These are phyloP conservation scores for Tragelaphus oryx DNA, from an alignment of 2,797 vertebrate genomes.

Conservation along the genomic window DNA sequence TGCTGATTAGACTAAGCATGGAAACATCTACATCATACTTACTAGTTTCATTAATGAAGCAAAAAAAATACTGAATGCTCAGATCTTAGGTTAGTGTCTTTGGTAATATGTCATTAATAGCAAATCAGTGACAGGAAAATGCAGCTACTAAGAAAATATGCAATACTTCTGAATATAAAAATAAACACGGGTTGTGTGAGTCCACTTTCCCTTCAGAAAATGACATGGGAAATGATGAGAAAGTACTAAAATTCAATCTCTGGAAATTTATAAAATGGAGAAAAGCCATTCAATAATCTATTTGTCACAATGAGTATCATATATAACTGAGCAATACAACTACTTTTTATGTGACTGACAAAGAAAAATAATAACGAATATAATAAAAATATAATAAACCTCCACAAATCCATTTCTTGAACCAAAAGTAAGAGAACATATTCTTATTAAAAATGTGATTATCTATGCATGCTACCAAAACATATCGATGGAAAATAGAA, in stretches of 20 bases:
- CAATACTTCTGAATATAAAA: slow-evolving; percentile 1
- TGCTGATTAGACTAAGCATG: slow-evolving; percentile 27
- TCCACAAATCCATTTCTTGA: slow-evolving; percentile 13
- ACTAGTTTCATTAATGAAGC: slow-evolving; percentile 29
- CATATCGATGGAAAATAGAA: slow-evolving; percentile 3
- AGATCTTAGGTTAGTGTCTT: slow-evolving; percentile 34
- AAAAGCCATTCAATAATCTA: slow-evolving; percentile 27
- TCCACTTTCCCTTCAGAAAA: neutral
- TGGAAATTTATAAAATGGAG: slow-evolving; percentile 28
- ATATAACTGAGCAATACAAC: neutral
- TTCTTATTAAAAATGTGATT: slow-evolving; percentile 55
- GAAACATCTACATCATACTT: neutral
- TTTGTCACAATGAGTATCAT: slow-evolving; percentile 32
- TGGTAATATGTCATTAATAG: slow-evolving; percentile 4
- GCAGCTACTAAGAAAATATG: neutral
- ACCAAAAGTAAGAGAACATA: slow-evolving; percentile 31
- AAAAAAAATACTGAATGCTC: neutral
- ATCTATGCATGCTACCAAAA: slow-evolving; percentile 21
- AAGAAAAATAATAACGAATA: slow-evolving; percentile 22
- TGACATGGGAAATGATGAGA: neutral
- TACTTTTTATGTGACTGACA: slow-evolving; percentile 24
- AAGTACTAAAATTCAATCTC: slow-evolving; percentile 27
- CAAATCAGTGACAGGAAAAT: slow-evolving; percentile 9
- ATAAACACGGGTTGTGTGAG: neutral
- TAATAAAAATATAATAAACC: slow-evolving; percentile 43